Base-by-base conservation (phyloP, 1,140 invertebrate species). In the Cydia pomonella region DNA sequence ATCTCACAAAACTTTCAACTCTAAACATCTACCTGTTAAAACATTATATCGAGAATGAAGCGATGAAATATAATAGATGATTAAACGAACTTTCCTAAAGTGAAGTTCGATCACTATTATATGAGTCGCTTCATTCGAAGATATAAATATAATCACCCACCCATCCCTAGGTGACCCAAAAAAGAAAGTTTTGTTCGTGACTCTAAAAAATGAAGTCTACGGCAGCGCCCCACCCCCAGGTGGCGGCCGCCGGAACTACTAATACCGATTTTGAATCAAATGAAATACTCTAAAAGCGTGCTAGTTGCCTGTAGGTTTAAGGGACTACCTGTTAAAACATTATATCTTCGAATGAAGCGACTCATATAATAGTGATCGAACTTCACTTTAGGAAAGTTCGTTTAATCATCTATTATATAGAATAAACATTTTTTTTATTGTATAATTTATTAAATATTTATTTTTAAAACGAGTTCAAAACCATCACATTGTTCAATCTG, bases 291-390 rank as follows among this genome's bases (percentile, higher is more conserved):
- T 53, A 53, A 53, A 53, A 21, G 18, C 50, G 50, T 53, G 50
- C 50, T n/a, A 53, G 50, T 53, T 53, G 50, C 50, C 50, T 53
- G 50, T 53, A 53, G 50, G 50, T 53, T 53, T 53, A 53, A 53
- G 50, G 50, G 50, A 53, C 50, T 53, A 53, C 50, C 50, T 53
- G 50, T 53, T 53, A 53, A 53, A 53, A 4, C 50, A 53, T n/a
- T 53, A 53, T 53, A 53, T 53, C 44, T 16, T 4, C 7, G 50
- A 53, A 53, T 53, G 50, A 53, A 53, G 50, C 50, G 50, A 53
- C 16, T 21, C 50, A 21, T 53, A 41, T 53, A 21, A 53, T 53
- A n/a, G 50, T 53, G 18, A 53, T 53, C 13, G 50, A n/a, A 53
- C 18, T 53, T 53, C 18, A 53, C 18, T 53, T n/a, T n/a, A 21